Evolutionary conservation across 2,888 invertebrate genomes (phyloP), one percentile per base, ranked within the genome.

Genomic region (Endotricha flammealis): DNA sequence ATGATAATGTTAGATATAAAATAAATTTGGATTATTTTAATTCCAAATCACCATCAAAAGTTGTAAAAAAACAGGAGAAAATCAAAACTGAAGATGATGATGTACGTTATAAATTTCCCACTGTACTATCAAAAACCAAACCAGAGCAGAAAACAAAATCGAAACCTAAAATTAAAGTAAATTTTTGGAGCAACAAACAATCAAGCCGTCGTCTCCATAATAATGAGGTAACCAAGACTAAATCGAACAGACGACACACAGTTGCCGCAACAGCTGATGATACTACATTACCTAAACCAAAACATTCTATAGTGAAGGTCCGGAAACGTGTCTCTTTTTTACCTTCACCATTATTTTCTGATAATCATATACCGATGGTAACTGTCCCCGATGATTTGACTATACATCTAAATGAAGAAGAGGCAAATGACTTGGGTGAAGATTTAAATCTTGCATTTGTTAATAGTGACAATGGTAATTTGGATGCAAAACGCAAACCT

Each of bases 361-460:
- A 85, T 3, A 78, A 83, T 38, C 82, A 85, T 64, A 65, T 79
- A 23, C 86, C 86, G 0, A 86, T 86, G 86, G 81, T 86, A 0
- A 81, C 86, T 0, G 86, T 86, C 2, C 86, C 86, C 1, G 86
- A 86, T 68, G 86, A 86, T 51, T 67, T 86, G 32, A 82, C 86
- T n/a, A 82, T 86, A 42, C 81, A 85, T 14, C 53, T 86, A n/a
- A 85, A 83, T 62, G 81, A 83, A 38, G 80, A 83, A 58, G 83
- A 86, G 52, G 83, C 73, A 1, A 75, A 81, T 66, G 78, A 76
- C 44, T 56, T 85, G 12, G 62, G 71, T 13, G 73, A 76, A 41
- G 82, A 82, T 53, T 62, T 83, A 22, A 77, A 81, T 46, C 54
- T 64, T 40, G 74, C 66, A 31, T 68, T 70, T 64, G 64, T 71